phyloP scores from a whole-genome alignment of 2,888 invertebrate species.

The Heliconius aoede region DNA sequence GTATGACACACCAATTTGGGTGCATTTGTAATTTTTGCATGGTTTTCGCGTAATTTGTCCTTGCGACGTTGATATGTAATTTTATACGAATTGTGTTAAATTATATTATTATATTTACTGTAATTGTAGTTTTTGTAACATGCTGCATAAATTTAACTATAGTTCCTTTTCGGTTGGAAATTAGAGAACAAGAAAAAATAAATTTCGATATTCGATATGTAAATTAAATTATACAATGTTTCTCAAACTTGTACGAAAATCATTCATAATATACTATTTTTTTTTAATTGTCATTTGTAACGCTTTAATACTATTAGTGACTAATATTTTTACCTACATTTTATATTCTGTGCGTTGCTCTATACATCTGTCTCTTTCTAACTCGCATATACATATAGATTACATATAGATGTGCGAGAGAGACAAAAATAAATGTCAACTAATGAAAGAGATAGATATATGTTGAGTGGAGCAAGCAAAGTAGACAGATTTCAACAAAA shows the following conservation, averaged over 20 bases:
- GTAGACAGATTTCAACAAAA: conserved; percentile 40
- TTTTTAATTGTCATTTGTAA: conserved; percentile 37
- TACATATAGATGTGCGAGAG: neutral
- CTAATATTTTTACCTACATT: conserved; percentile 44
- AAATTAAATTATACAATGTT: neutral
- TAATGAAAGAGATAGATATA: conserved; percentile 15
- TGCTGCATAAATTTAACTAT: conserved; percentile 36
- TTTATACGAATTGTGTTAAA: conserved; percentile 35
- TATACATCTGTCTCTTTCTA: conserved; percentile 16
- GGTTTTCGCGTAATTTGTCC: conserved; percentile 5
- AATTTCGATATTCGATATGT: neutral
- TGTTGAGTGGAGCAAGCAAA: neutral
- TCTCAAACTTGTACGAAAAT: conserved; percentile 10
- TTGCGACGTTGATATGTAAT: conserved; percentile 33
- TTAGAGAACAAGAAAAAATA: neutral
- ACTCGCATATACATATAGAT: neutral
- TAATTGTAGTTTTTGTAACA: conserved; percentile 33
- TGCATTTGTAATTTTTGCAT: conserved; percentile 19
- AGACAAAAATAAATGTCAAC: neutral
- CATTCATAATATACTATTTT: conserved; percentile 12
- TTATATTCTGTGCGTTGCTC: conserved; percentile 6
- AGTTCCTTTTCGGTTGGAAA: conserved; percentile 27
- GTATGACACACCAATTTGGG: conserved; percentile 5
- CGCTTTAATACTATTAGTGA: conserved; percentile 48
- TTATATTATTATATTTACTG: conserved; percentile 6